Evolutionary conservation across 2,797 vertebrate species (phyloP).

Genomic region (Gallinago nigripennis): DNA sequence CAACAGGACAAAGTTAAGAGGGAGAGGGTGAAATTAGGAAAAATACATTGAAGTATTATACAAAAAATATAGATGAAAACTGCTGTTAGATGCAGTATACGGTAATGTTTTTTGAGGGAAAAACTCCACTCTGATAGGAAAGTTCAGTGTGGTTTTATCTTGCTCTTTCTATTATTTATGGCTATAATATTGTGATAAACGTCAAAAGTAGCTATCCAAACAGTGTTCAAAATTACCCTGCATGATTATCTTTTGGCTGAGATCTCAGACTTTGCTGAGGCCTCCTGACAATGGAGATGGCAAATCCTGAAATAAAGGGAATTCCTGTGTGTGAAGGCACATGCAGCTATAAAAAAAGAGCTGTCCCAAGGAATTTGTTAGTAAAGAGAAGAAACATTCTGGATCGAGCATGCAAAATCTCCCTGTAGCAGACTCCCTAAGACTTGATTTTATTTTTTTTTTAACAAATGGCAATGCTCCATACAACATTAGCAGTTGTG

Average conservation of each 20-base stretch:
- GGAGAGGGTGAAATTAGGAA: neutral
- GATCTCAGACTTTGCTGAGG: neutral
- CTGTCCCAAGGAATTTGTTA: neutral
- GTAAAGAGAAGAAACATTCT: neutral
- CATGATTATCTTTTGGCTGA: neutral
- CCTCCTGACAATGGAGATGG: neutral
- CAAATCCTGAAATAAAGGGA: neutral
- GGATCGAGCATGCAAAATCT: neutral
- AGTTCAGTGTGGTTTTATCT: neutral
- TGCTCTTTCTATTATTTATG: neutral
- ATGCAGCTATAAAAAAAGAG: neutral
- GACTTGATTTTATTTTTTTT: neutral
- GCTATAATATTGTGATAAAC: neutral
- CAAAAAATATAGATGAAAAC: neutral
- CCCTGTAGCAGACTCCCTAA: neutral
- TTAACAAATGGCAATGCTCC: neutral
- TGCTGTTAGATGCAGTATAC: neutral
- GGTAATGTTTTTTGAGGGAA: neutral
- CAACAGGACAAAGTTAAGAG: neutral
- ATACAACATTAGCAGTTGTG: neutral
- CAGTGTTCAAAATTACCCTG: neutral
- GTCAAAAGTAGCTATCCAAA: neutral
- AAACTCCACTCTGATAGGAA: neutral
- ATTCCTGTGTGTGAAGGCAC: neutral
- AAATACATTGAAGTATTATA: neutral